These are phyloP conservation scores for Pollenia angustigena DNA, from an alignment of 2,888 invertebrate species.

Conservation along the genomic window DNA sequence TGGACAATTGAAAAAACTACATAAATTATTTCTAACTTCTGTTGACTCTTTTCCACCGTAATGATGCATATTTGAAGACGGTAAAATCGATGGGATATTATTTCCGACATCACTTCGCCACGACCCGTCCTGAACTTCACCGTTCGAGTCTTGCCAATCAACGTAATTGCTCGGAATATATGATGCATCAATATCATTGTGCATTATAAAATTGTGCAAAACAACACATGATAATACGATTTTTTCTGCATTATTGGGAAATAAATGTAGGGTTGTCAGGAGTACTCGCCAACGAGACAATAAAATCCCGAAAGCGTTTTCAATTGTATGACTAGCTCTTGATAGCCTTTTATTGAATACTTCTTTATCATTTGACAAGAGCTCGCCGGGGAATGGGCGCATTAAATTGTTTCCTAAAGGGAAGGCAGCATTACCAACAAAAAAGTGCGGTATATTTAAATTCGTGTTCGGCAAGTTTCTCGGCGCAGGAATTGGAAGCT, in stretches of 20 bases:
- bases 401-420: constrained; percentile 45
- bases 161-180: background rate
- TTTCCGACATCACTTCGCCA: constrained; percentile 17
- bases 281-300: constrained; percentile 45
- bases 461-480: constrained; percentile 45
- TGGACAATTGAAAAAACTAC: background rate
- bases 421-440: constrained; percentile 53
- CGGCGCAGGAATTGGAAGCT: constrained; percentile 26
- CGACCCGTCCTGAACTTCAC: background rate
- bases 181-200: background rate
- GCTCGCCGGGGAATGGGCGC: constrained; percentile 43
- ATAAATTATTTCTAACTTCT: background rate
- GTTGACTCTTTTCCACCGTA: background rate
- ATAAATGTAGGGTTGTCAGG: constrained; percentile 53
- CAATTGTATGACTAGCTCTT: constrained; percentile 37
- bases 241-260: constrained; percentile 64
- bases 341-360: background rate
- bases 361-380: constrained; percentile 24
- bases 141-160: constrained; percentile 13
- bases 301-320: constrained; percentile 61
- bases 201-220: constrained; percentile 39
- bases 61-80: background rate
- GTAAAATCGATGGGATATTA: background rate
- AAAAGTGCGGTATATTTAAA: constrained; percentile 32
- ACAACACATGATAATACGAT: constrained; percentile 66